Base-by-base conservation (phyloP, 2,888 invertebrate genomes). In the Caenorhabditis sp. region DNA sequence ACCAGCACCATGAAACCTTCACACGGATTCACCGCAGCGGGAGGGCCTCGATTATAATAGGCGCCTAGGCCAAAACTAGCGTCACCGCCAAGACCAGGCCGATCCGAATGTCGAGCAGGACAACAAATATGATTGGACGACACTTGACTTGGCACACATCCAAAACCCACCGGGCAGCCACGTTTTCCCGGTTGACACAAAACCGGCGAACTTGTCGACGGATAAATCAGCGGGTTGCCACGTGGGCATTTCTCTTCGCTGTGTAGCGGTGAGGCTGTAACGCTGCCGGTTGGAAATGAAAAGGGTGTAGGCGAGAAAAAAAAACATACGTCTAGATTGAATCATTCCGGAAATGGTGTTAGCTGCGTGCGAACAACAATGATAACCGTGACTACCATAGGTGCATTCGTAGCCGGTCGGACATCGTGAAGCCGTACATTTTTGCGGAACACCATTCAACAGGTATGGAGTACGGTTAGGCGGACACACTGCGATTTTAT, bases 401-500 rank as follows among this genome's bases (percentile, higher is more conserved):
- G 77, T 73, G 63, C 83, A 83, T n/a, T 83, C 81, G 58, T 80
- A 83, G 0, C 83, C 83, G 5, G 58, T 50, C 31, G 80, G 77
- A 43, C 81, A 79, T 23, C 77, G 62, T 2, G 75, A 64, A 21
- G 68, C 68, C 3, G 76, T 76, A 54, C 83, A 83, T 51, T 76
- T 78, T 61, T 81, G 80, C 12, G 81, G 81, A 27, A 61, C 57
- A 14, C 83, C 83, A 50, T 83, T 83, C 17, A 83, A 55, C 23
- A 83, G 77, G 53, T 83, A 83, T 2, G 83, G 79, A 1, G 74
- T 83, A 49, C 83, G 50, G 4, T 77, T 77, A 21, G 63, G 58
- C 12, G 80, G 80, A 37, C 81, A 81, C 6, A 78, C 80, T 70
- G 53, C n/a, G 69, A 58, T 6, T 27, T 59, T 31, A 31, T 31